Evolutionary conservation across 2,888 invertebrate species (phyloP).

Genomic region (Spodoptera exigua): DNA sequence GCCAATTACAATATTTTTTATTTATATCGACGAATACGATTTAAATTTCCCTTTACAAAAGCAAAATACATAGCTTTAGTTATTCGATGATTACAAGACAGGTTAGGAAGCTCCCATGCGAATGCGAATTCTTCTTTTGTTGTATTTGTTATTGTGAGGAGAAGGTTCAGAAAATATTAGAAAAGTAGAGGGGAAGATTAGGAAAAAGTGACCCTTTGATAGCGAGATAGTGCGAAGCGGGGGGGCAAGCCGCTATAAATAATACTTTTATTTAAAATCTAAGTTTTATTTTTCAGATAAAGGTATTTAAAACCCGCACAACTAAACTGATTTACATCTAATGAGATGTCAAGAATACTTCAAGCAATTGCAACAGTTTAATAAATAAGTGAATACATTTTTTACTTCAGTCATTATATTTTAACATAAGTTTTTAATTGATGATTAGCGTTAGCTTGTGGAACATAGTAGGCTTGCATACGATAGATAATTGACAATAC

Average conservation of each 20-base stretch:
- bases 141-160: too few species aligned
- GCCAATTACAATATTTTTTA: background rate
- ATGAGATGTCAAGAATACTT: conserved; percentile 2
- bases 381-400: background rate
- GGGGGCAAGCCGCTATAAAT: conserved; percentile 4
- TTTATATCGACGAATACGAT: background rate
- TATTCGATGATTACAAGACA: conserved; percentile 10
- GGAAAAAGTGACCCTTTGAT: too few species aligned
- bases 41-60: too few species aligned
- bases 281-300: too few species aligned
- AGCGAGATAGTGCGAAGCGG: conserved; percentile 17
- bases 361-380: background rate
- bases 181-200: too few species aligned
- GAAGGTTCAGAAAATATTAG: too few species aligned
- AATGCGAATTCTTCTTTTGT: too few species aligned
- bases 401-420: too few species aligned
- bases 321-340: too few species aligned
- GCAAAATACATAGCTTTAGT: background rate
- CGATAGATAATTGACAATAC: conserved; percentile 13
- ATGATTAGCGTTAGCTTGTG: too few species aligned
- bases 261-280: background rate
- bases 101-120: conserved; percentile 16
- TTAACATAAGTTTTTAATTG: too few species aligned
- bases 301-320: too few species aligned
- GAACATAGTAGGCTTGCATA: conserved; percentile 7